Base-by-base conservation (phyloP, 2,113 vertebrate species). In the Colius striatus region DNA sequence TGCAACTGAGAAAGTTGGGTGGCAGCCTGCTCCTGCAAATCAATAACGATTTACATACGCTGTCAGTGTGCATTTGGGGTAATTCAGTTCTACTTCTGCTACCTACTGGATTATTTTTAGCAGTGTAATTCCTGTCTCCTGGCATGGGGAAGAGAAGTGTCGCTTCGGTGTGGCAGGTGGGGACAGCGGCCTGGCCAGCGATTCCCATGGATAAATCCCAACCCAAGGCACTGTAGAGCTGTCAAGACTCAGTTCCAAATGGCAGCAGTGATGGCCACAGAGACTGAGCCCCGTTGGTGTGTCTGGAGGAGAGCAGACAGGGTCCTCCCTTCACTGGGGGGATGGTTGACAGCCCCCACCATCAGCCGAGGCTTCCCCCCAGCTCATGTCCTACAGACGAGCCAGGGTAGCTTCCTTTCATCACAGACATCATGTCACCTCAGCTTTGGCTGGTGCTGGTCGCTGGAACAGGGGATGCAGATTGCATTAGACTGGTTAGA, bases 361-460 rank as follows among this genome's bases (percentile, higher is more conserved):
- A 5, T 3, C 23, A 61, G 61, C 21, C 10, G 3, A 5, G 29
- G 2, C 19, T 20, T 7, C 0, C 8, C 7, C 36, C 20, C 58
- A 5, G 58, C 41, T 54, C 30, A 5, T 6, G 57, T 5, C 20
- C 36, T 5, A 4, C 10, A 78, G 73, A 32, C 0, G 2, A 22
- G 17, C 50, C 38, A 12, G 6, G 71, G 36, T 4, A 36, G 32
- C 3, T 32, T 23, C 9, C 32, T 67, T 9, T 8, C 0, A 0
- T 27, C 23, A 5, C 8, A 12, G 14, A 5, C 6, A 0, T 14
- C 5, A 0, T 4, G 27, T 6, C 9, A 13, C 32, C 48, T 58
- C 9, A 3, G 7, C 54, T 43, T 25, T 10, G 34, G 53, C n/a
- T 29, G 51, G 30, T 7, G 77, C 55, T 29, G 17, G 30, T 32